Evolutionary conservation across 2,113 vertebrate species (phyloP).

Genomic region (Zapornia atra): DNA sequence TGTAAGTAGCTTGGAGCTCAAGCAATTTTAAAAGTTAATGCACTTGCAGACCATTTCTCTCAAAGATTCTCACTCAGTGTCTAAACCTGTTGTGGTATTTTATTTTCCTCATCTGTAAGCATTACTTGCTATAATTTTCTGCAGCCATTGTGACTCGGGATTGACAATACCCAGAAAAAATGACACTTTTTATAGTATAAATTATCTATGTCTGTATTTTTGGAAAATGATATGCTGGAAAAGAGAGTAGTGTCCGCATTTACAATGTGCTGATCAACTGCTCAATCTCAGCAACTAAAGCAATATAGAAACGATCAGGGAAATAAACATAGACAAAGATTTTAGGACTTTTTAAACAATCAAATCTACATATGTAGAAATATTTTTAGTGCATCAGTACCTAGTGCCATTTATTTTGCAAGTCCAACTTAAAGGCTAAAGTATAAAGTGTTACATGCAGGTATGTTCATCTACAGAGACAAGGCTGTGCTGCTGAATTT

Average conservation of each 20-base stretch:
- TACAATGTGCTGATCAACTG: not conserved
- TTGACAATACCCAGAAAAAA: not conserved
- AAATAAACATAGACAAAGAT: not conserved
- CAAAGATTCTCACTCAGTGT: not conserved
- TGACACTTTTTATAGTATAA: not conserved
- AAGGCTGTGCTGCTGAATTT: not conserved
- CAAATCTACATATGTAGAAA: not conserved
- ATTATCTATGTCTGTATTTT: not conserved
- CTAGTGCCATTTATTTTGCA: not conserved
- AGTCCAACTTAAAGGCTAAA: not conserved
- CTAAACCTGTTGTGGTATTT: not conserved
- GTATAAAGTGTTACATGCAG: not conserved
- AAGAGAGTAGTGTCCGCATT: not conserved
- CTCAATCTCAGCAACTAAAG: not conserved
- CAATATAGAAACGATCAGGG: not conserved
- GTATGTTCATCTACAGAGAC: not conserved
- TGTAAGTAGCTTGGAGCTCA: not conserved
- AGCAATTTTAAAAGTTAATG: not conserved
- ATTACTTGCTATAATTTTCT: not conserved
- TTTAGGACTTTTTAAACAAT: not conserved
- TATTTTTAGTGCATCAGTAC: not conserved
- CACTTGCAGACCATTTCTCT: not conserved
- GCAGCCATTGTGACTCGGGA: not conserved
- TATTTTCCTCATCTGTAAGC: not conserved
- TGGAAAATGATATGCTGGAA: not conserved